A percentile compares a stretch with the other conserved stretches of the same genome.
Evolutionary conservation across 2,888 invertebrate species (phyloP).

Genomic region (Phoenoteleia sp.): DNA sequence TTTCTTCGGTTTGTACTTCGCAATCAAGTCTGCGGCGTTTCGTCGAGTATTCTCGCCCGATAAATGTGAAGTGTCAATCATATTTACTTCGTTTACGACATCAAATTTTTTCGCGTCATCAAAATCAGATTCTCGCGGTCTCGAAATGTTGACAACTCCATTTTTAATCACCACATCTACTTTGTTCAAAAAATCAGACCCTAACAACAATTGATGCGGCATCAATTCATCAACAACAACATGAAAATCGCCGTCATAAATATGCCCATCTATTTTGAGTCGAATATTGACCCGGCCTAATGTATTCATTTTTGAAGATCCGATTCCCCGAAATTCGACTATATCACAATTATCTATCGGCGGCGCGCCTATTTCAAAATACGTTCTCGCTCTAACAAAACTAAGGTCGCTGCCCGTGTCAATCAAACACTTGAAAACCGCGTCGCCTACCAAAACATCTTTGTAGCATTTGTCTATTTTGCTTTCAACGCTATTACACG

Average conservation of each 20-base stretch:
- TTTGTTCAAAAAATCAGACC: conserved; percentile 32
- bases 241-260: conserved; percentile 36
- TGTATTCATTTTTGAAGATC: conserved; percentile 7
- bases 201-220: conserved; percentile 43
- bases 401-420: too few relatives aligned
- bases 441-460: conserved; percentile 37
- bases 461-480: conserved; percentile 31
- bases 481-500: not conserved
- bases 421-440: conserved; percentile 37
- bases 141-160: not conserved
- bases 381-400: conserved; percentile 31
- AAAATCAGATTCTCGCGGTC: not conserved
- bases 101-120: not conserved
- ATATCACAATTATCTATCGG: not conserved
- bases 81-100: not conserved
- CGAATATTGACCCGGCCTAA: conserved; percentile 7
- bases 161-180: conserved; percentile 30
- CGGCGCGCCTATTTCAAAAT: conserved; percentile 39
- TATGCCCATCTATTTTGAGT: too few relatives aligned
- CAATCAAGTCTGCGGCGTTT: not conserved
- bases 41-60: conserved; percentile 10
- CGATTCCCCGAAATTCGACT: conserved; percentile 47
- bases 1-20: not conserved
- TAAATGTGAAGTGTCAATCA: conserved; percentile 41
- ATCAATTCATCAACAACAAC: conserved; percentile 42